These are phyloP conservation scores for Numenius arquata DNA, from an alignment of 2,113 vertebrate species.

Conservation along the genomic window DNA sequence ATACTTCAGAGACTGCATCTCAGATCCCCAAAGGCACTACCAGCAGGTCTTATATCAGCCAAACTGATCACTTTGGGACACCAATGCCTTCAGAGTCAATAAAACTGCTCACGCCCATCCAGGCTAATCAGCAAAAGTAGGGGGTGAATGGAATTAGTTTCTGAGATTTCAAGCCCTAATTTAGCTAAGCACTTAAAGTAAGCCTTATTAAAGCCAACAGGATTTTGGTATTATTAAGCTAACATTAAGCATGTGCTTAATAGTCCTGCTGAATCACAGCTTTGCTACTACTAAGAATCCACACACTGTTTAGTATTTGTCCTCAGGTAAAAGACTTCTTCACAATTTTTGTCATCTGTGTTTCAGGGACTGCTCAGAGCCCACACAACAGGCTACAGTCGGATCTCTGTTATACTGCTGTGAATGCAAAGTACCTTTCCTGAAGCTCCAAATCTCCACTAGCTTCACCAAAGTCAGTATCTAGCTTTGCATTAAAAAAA, in stretches of 20 bases:
- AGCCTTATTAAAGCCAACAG: slow-evolving; percentile 12
- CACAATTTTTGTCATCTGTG: background rate
- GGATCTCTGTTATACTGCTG: background rate
- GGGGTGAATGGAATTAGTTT: background rate
- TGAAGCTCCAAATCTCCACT: background rate
- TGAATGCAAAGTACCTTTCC: background rate
- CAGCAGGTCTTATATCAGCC: background rate
- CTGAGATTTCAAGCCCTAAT: background rate
- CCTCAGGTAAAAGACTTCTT: background rate
- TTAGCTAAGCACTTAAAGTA: background rate
- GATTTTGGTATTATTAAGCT: background rate
- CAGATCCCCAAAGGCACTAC: background rate
- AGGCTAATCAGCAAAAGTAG: background rate
- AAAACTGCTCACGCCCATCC: background rate
- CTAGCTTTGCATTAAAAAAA: background rate
- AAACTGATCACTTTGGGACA: background rate
- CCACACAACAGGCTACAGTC: background rate
- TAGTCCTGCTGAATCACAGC: background rate
- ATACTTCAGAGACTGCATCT: background rate
- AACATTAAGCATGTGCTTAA: background rate
- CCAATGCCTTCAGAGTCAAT: background rate
- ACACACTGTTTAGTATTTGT: background rate
- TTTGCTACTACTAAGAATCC: background rate
- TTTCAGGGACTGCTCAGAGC: background rate
- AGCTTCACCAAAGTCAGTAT: background rate